Conservation (phyloP, 64 coral and sea anemone species). For the Dendrophyllia cribrosa region DNA sequence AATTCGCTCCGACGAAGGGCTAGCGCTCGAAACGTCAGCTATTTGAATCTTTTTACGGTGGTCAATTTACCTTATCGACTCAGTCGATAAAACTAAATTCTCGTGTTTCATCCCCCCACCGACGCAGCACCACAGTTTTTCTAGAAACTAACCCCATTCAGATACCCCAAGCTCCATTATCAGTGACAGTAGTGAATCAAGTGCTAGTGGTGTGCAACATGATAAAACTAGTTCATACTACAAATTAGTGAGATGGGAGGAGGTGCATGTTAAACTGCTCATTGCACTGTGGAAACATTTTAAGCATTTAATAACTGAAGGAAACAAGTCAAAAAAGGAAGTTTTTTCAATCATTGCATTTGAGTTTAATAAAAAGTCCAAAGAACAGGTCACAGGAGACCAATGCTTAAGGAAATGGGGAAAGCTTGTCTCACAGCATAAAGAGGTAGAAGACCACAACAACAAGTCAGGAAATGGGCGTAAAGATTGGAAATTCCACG, state of each 20-base stretch:
- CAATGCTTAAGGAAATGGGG: no score
- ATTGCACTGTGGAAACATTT: conserved; percentile 50
- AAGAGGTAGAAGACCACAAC: conserved; percentile 41
- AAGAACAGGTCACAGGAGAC: conserved; percentile 35
- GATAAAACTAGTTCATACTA: conserved; percentile 5
- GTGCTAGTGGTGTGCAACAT: conserved; percentile 14
- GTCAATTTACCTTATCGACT: no score
- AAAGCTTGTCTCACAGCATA: conserved; percentile 18
- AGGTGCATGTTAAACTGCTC: conserved; percentile 34
- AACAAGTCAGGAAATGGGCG: background rate
- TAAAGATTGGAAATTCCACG: conserved; percentile 40
- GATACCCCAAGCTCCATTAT: background rate
- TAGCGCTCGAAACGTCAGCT: no score
- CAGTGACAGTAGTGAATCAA: background rate
- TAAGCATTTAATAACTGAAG: conserved; percentile 23
- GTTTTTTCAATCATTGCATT: conserved; percentile 47
- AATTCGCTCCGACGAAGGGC: no score
- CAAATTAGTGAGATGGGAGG: conserved; percentile 60
- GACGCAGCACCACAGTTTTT: no score
- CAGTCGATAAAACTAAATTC: no score
- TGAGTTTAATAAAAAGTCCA: conserved; percentile 38
- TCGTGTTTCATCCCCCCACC: no score
- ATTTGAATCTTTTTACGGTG: no score
- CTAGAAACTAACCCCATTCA: no score
- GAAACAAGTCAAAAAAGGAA: conserved; percentile 57